Percentiles rank a stretch among this genome's conserved stretches.
Evolutionary conservation across 2,113 vertebrate species (phyloP).

Genomic region (Oreochromis aureus): DNA sequence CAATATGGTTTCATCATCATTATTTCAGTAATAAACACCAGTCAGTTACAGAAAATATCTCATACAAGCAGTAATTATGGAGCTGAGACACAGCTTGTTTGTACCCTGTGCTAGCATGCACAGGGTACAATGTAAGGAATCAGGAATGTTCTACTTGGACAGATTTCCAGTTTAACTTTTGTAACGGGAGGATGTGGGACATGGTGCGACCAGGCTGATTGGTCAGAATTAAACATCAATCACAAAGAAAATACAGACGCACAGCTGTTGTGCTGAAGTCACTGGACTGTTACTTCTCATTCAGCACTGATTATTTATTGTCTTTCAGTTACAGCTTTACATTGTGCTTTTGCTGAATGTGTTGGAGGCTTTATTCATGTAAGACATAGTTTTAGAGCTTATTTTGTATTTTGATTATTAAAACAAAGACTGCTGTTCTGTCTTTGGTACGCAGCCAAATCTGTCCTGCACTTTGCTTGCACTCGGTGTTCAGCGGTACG

Average conservation of each 20-base stretch:
- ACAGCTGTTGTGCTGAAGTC: neutral
- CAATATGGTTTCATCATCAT: neutral
- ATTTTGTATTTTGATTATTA: neutral
- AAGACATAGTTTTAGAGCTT: neutral
- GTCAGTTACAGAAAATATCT: neutral
- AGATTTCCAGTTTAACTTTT: neutral
- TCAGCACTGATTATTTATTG: conserved; percentile 6
- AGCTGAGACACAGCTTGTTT: neutral
- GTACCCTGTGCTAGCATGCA: neutral
- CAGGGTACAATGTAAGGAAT: neutral
- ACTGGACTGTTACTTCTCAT: neutral
- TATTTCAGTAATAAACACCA: neutral
- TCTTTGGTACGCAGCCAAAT: neutral
- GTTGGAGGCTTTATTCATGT: neutral
- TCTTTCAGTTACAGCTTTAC: neutral
- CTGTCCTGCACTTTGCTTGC: neutral
- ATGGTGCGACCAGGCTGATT: neutral
- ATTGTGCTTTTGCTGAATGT: neutral
- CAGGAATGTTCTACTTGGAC: neutral
- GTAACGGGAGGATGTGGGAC: neutral
- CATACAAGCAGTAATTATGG: neutral
- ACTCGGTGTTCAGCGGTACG: neutral
- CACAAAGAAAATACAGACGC: neutral
- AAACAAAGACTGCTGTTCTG: neutral
- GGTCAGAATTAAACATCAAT: neutral